Conservation (phyloP, 2,888 invertebrate genomes). For the Philaethria dido region DNA sequence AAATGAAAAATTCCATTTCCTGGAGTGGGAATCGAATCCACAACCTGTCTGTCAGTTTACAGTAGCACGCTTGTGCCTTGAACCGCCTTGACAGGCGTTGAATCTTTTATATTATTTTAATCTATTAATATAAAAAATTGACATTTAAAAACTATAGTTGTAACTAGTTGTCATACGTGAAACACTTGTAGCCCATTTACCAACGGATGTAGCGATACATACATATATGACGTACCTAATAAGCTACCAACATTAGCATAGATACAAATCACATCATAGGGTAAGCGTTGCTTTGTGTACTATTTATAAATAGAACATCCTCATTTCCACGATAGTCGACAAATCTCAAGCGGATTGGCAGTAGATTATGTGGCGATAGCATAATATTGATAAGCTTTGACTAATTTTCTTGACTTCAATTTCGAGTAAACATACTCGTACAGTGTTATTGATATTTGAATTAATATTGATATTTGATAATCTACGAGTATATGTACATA, state of each 20-base stretch:
- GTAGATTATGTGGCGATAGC: slow-evolving; percentile 6
- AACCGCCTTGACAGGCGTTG: too few species aligned
- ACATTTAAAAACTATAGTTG: background rate
- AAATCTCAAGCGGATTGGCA: background rate
- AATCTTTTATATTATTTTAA: too few species aligned
- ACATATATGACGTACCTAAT: background rate
- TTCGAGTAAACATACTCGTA: background rate
- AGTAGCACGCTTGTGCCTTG: too few species aligned
- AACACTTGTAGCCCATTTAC: background rate
- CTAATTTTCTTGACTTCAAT: background rate
- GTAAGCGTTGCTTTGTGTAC: slow-evolving; percentile 15
- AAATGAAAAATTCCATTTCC: too few species aligned
- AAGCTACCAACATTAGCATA: slow-evolving; percentile 11
- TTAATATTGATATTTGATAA: too few species aligned
- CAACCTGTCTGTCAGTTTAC: too few species aligned
- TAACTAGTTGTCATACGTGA: background rate
- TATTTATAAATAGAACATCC: slow-evolving; percentile 18
- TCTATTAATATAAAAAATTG: too few species aligned
- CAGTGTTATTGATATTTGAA: too few species aligned
- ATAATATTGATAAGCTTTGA: background rate
- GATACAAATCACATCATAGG: slow-evolving; percentile 2
- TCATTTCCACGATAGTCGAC: slow-evolving; percentile 8
- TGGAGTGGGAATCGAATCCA: too few species aligned
- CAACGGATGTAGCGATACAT: slow-evolving; percentile 1
- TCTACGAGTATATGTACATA: too few species aligned